Conservation (phyloP, 1,140 invertebrate species). For the Eubasilissa regina region DNA sequence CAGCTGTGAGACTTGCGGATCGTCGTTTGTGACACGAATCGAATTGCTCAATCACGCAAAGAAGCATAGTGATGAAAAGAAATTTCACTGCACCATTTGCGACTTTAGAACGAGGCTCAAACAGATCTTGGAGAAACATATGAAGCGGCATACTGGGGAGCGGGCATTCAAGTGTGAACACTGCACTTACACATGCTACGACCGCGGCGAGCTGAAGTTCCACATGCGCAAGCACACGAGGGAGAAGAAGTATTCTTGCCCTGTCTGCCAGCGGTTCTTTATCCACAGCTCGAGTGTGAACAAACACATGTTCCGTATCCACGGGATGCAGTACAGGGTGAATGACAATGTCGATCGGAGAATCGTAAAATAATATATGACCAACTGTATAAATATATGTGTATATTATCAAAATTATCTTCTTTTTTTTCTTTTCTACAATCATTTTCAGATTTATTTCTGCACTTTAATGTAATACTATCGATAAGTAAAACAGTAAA, state of each 20-base stretch:
- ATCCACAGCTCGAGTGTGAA: slow-evolving; percentile 68
- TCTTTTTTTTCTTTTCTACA: no score
- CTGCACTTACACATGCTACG: slow-evolving; percentile 16
- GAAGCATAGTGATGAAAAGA: slow-evolving; percentile 72
- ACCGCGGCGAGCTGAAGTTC: slow-evolving; percentile 12
- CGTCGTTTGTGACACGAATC: slow-evolving; percentile 68
- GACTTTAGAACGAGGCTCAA: slow-evolving; percentile 70
- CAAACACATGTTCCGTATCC: slow-evolving; percentile 68
- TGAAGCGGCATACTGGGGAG: slow-evolving; percentile 51
- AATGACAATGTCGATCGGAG: slow-evolving; percentile 61
- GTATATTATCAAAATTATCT: no score
- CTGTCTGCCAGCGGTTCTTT: slow-evolving; percentile 67
- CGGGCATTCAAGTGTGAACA: slow-evolving; percentile 46
- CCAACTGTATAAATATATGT: no score
- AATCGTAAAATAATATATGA: slow-evolving; percentile 47
- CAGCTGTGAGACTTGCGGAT: slow-evolving; percentile 70
- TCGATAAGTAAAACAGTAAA: no score
- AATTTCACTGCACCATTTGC: slow-evolving; percentile 71
- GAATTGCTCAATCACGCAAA: slow-evolving; percentile 66
- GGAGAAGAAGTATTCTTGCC: slow-evolving; percentile 44
- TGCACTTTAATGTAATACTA: no score
- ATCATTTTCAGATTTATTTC: no score
- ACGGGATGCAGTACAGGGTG: slow-evolving; percentile 67
- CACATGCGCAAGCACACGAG: slow-evolving; percentile 46
- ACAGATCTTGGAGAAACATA: slow-evolving; percentile 66